phyloP scores from a whole-genome alignment of 1,140 invertebrate genomes.

The Cephus cinctus region DNA sequence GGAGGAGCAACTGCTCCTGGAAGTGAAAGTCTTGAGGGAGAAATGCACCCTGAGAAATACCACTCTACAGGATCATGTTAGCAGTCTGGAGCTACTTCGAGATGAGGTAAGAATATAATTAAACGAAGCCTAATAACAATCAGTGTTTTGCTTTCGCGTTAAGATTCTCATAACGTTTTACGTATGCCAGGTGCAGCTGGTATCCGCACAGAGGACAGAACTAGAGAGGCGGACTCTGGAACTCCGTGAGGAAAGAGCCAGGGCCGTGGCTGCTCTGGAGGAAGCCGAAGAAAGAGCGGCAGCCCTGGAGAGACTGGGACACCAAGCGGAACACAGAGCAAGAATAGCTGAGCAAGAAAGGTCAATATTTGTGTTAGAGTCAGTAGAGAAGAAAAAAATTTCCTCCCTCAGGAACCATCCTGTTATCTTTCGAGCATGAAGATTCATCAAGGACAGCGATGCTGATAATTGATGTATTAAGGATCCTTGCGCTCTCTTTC shows the following conservation, averaged over 20 bases:
- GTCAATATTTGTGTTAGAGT: no score
- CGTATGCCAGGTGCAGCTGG: constrained; percentile 67
- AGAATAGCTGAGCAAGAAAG: constrained; percentile 53
- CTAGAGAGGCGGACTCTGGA: constrained; percentile 76
- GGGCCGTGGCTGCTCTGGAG: constrained; percentile 74
- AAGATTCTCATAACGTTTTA: background rate
- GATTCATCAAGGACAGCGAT: background rate
- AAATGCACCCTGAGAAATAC: constrained; percentile 80
- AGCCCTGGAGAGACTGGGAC: constrained; percentile 78
- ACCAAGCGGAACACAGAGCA: constrained; percentile 73
- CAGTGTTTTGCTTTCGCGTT: background rate
- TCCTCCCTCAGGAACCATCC: no score
- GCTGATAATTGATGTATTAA: background rate
- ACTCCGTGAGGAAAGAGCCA: constrained; percentile 76
- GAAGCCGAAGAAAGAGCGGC: constrained; percentile 86
- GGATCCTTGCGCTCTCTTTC: constrained; percentile 11
- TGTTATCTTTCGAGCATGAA: background rate
- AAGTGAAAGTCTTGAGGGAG: constrained; percentile 79
- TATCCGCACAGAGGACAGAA: constrained; percentile 81
- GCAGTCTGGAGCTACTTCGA: constrained; percentile 81
- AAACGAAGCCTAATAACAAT: background rate
- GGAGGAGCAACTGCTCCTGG: constrained; percentile 76
- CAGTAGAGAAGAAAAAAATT: no score
- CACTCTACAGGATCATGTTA: constrained; percentile 76
- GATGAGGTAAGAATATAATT: constrained; percentile 68